Conservation (phyloP, 2,888 invertebrate species). For the Clitarchus hookeri region DNA sequence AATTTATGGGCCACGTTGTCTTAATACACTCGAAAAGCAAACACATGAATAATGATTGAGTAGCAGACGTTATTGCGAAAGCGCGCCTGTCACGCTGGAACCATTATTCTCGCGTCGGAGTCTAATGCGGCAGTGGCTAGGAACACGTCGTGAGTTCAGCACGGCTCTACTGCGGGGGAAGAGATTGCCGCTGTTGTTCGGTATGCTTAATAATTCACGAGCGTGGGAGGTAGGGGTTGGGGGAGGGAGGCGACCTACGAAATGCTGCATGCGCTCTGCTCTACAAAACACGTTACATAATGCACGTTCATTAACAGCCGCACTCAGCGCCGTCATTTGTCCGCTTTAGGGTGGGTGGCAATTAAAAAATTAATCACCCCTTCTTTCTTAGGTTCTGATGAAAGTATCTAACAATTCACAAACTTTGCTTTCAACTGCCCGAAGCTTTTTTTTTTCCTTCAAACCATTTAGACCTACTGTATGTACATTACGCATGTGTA, state of each 20-base stretch:
- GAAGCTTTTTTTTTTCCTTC: no score
- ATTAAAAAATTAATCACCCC: not conserved
- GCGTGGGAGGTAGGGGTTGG: no score
- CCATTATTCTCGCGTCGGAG: not conserved
- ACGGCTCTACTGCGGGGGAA: not conserved
- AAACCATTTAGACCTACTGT: no score
- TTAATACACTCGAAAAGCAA: no score
- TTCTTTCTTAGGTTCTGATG: no score
- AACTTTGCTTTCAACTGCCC: no score
- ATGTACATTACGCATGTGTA: no score
- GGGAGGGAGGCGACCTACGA: conserved; percentile 15
- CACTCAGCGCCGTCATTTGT: not conserved
- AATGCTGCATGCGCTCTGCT: not conserved
- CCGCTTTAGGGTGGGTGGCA: not conserved
- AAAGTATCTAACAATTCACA: no score
- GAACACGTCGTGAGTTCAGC: not conserved
- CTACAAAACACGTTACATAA: not conserved
- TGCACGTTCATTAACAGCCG: not conserved
- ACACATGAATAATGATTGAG: not conserved
- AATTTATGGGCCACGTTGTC: no score
- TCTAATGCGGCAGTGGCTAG: not conserved
- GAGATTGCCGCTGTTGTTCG: not conserved
- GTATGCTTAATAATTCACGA: not conserved
- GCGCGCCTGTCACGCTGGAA: not conserved
- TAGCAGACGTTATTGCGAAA: not conserved